Base-by-base conservation (phyloP, 2,888 invertebrate species). In the Notodonta dromedarius region DNA sequence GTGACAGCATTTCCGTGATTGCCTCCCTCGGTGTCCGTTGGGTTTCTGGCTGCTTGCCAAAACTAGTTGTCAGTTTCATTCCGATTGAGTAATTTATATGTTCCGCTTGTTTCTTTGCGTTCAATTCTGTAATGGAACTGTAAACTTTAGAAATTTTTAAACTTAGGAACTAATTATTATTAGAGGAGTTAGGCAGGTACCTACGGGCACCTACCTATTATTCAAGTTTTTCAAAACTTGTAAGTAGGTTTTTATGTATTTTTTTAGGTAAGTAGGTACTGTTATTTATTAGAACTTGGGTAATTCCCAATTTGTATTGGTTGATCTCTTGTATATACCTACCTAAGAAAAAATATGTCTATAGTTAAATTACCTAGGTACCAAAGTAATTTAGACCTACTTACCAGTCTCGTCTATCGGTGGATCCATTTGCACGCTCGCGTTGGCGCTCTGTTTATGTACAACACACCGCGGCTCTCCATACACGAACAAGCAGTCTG, bases 401-500 rank as follows among this genome's bases (percentile, higher is more conserved):
- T 65, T 56, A 77, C 78, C 74, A 51, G 59, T 61, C 44, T 66
- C 60, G 13, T 58, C 57, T 5, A 12, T 12, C 3, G 69, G 63
- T 5, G 67, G 60, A 9, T 71, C 67, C 32, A 64, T 69, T 64
- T 85, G 84, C 0, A 74, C 67, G 4, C 72, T 69, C 0, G 69
- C 77, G 16, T 85, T 74, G 1, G 60, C 16, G 24, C 57, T 50
- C 3, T 66, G 53, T 8, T 65, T 70, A 58, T 88, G 88, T 0
- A 86, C 65, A 7, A 84, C 65, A 68, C 88, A 87, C 12, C 70
- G 78, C 9, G 89, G 88, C 7, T 73, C 71, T 24, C 82, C 84
- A 60, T 86, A 90, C 0, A 89, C 77, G 66, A 82, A 86, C 35
- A 87, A 52, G 61, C 88, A 89, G 57, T 85, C 89, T 90, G 74